Conservation (phyloP, 2,797 vertebrate species). For the Tenualosa ilisha region DNA sequence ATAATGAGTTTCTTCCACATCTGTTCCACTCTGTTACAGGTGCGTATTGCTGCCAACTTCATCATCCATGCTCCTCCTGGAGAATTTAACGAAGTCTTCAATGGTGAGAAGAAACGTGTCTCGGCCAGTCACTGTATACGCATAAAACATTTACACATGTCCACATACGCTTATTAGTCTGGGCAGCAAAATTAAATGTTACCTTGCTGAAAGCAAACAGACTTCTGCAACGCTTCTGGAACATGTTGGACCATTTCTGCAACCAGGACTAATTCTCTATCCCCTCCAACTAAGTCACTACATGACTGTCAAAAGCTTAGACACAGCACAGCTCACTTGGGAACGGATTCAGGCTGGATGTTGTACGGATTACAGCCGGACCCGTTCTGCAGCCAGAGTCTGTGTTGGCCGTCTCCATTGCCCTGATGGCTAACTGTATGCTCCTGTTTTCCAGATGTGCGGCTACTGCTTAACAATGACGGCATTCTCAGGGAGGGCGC, state of each 20-base stretch:
- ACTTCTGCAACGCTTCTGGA: not conserved
- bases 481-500: slow-evolving; percentile 92
- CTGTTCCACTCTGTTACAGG: slow-evolving; percentile 70
- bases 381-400: not conserved
- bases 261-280: not conserved
- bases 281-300: not conserved
- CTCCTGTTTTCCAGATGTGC: slow-evolving; percentile 80
- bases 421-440: not conserved
- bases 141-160: too few species aligned
- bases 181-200: not conserved
- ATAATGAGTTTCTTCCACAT: not conserved
- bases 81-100: slow-evolving; percentile 97
- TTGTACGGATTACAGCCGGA: not conserved
- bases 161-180: not conserved
- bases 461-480: slow-evolving; percentile 91
- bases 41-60: slow-evolving; percentile 92
- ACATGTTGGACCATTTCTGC: not conserved
- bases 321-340: not conserved
- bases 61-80: slow-evolving; percentile 93
- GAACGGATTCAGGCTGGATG: not conserved
- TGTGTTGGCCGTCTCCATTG: not conserved
- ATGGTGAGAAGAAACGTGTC: slow-evolving; percentile 76
- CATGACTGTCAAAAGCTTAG: not conserved
- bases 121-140: not conserved
- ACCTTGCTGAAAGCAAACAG: not conserved